phyloP scores from a whole-genome alignment of 2,888 invertebrate species.

The Dynastes tityus region DNA sequence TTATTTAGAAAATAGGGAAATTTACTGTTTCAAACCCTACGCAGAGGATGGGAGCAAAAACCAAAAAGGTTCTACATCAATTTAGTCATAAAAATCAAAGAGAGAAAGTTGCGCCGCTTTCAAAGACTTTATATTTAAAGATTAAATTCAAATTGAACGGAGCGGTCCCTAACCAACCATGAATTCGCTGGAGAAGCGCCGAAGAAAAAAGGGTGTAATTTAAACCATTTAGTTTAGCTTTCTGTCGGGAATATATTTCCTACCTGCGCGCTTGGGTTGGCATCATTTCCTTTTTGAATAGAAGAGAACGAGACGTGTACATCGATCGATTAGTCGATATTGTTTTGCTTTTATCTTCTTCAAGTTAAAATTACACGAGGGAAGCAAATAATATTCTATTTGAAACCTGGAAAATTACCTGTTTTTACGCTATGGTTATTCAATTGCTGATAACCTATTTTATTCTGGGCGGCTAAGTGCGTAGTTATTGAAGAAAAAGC shows the following conservation, averaged over 20 bases:
- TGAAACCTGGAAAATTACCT: too few species aligned
- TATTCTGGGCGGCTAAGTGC: too few species aligned
- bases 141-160: slow-evolving; percentile 35
- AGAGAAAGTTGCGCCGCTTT: slow-evolving; percentile 8
- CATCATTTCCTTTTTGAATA: too few species aligned
- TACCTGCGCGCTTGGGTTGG: slow-evolving; percentile 6
- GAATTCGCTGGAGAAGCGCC: slow-evolving; percentile 5
- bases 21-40: too few species aligned
- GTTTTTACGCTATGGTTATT: too few species aligned
- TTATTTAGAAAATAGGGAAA: slow-evolving; percentile 14
- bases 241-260: not conserved
- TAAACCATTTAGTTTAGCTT: slow-evolving; percentile 20
- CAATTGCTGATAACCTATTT: too few species aligned
- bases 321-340: too few species aligned
- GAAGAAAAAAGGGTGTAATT: slow-evolving; percentile 26
- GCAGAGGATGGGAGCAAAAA: not conserved
- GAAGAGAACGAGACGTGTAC: too few species aligned
- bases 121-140: slow-evolving; percentile 39
- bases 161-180: slow-evolving; percentile 31
- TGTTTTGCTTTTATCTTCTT: too few species aligned
- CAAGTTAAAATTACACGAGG: too few species aligned
- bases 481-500: too few species aligned
- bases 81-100: slow-evolving; percentile 38
- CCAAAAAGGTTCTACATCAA: slow-evolving; percentile 22
- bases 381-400: too few species aligned